Percentiles rank a stretch among this genome's conserved stretches.
Conservation (phyloP, 2,888 invertebrate species). For the Laothoe populi region DNA sequence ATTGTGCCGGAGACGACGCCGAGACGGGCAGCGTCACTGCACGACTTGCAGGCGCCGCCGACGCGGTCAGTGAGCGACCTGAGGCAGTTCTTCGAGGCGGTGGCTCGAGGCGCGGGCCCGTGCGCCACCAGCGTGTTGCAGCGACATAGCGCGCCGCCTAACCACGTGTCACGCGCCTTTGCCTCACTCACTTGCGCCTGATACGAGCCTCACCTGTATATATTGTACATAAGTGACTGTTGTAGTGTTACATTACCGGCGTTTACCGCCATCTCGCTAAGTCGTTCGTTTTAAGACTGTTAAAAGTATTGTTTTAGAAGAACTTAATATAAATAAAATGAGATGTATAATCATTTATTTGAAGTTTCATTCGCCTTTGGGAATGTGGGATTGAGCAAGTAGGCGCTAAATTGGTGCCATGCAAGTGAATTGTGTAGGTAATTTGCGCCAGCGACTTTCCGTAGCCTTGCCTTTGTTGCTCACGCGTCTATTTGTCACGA, state of each 20-base stretch:
- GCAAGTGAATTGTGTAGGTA: constrained; percentile 11
- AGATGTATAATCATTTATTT: constrained; percentile 59
- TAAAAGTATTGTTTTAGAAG: constrained; percentile 82
- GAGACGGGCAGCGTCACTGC: constrained; percentile 87
- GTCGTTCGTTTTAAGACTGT: constrained; percentile 84
- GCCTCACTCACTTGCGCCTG: constrained; percentile 74
- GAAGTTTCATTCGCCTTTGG: constrained; percentile 27
- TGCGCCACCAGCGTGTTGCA: constrained; percentile 59
- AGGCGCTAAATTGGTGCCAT: constrained; percentile 35
- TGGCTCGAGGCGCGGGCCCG: constrained; percentile 73
- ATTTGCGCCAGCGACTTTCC: constrained; percentile 12
- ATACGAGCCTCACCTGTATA: constrained; percentile 59
- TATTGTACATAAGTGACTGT: constrained; percentile 68
- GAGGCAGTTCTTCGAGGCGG: constrained; percentile 89
- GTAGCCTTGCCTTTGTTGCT: constrained; percentile 14
- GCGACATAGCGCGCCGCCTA: constrained; percentile 68
- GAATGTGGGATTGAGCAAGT: neutral
- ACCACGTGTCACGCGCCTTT: constrained; percentile 68
- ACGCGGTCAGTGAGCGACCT: constrained; percentile 87
- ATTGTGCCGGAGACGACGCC: constrained; percentile 72
- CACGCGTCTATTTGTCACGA: constrained; percentile 37
- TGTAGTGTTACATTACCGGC: constrained; percentile 45
- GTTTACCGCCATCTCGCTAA: constrained; percentile 77
- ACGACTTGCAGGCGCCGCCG: constrained; percentile 85
- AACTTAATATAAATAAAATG: constrained; percentile 80